These are phyloP conservation scores for Drosophila kepulauana DNA, from an alignment of 1,140 invertebrate species.

Conservation along the genomic window DNA sequence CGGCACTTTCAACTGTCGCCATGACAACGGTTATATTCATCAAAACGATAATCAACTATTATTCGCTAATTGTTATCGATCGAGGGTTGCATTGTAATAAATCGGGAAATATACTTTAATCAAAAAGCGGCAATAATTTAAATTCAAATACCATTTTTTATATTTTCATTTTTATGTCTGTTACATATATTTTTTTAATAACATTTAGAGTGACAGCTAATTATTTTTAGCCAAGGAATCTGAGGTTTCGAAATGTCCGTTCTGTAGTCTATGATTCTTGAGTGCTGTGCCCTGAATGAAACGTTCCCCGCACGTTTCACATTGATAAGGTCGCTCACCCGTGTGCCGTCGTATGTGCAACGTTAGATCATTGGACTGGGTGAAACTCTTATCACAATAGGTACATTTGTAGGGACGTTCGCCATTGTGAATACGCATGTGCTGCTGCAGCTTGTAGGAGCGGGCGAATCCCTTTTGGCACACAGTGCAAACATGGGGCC, in stretches of 20 bases:
- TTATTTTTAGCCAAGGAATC: neutral
- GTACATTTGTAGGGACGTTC: constrained; percentile 87
- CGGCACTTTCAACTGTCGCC: neutral
- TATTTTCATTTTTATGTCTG: neutral
- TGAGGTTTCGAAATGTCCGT: constrained; percentile 62
- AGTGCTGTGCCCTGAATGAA: constrained; percentile 84
- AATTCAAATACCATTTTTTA: neutral
- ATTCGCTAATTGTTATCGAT: neutral
- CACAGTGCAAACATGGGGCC: constrained; percentile 86
- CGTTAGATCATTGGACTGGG: constrained; percentile 87
- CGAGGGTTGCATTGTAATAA: no score
- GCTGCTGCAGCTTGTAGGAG: constrained; percentile 87
- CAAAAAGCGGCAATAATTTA: neutral
- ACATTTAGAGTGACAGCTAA: neutral
- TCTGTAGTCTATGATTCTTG: constrained; percentile 75
- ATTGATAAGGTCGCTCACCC: constrained; percentile 86
- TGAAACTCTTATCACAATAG: constrained; percentile 87
- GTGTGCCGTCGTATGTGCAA: constrained; percentile 87
- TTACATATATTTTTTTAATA: neutral
- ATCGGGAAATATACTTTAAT: neutral
- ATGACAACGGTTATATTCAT: constrained; percentile 22
- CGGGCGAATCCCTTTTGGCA: constrained; percentile 86
- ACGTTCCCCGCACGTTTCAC: constrained; percentile 73
- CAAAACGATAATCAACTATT: neutral
- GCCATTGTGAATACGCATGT: constrained; percentile 88